Evolutionary conservation across 1,140 invertebrate species (phyloP), one percentile per base, ranked within the genome.

Genomic region (Aphaenogaster floridana): DNA sequence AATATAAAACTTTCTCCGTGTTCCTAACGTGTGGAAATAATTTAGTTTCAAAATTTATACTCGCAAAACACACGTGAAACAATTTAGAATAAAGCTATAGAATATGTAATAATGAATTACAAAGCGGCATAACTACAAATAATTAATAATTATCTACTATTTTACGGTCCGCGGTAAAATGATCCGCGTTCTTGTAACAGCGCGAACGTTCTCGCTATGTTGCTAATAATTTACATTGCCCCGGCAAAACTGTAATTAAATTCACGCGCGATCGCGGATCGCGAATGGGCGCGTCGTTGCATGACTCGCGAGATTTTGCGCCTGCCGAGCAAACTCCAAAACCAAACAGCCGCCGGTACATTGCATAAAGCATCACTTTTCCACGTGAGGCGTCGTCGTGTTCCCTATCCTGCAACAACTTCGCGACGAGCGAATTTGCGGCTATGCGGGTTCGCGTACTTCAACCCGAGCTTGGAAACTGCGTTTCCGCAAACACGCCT

Each of bases 231-330:
- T 84, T 54, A 81, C 64, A 74, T 74, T 48, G 42, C 52, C 68
- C 48, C 68, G 57, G 36, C 69, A 39, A 84, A 61, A 76, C 39
- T 74, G 54, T 76, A 74, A 84, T 84, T 84, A 84, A 84, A 84
- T 76, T 74, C 69, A 84, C 42, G 69, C 80, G 42, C 54, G 80
- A 84, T 84, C 80, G n/a, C 39, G 54, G 39, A 84, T 83, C 50
- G 79, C 79, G 52, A 72, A 83, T 71, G 64, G 50, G 36, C 52
- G 66, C 79, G 45, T 61, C 39, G 42, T n/a, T 34, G 69, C 69
- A 50, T 74, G 68, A 83, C 28, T 61, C 54, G 80, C 54, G 80
- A 84, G 69, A 84, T 84, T 84, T 83, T 74, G 52, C 52, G 15
- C 64, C 48, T 21, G 48, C 77, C 39, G 54, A 48, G 77, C 36